Conservation (phyloP, 1,140 invertebrate genomes). For the Zaprionus lachaisei region DNA sequence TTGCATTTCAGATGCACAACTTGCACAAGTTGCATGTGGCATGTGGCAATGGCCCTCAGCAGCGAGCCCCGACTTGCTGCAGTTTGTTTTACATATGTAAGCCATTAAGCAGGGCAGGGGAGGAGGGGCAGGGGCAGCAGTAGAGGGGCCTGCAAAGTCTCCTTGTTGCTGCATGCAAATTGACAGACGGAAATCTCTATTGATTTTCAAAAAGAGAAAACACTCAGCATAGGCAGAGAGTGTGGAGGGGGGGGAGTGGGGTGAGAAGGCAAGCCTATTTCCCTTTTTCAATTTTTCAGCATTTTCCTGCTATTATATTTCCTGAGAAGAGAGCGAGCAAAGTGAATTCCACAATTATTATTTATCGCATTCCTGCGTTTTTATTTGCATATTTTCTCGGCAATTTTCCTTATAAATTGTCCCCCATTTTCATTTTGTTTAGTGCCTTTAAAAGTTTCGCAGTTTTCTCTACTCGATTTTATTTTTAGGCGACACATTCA, state of each 20-base stretch:
- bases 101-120: constrained; percentile 9
- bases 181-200: constrained; percentile 5
- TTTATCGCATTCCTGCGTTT: neutral
- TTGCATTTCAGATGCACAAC: constrained; percentile 25
- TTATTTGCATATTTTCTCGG: constrained; percentile 8
- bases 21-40: constrained; percentile 16
- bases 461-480: neutral
- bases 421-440: neutral
- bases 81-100: constrained; percentile 26
- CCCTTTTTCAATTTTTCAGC: neutral
- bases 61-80: neutral
- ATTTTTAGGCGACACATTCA: constrained; percentile 3
- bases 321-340: neutral
- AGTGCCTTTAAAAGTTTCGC: neutral
- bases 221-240: too few relatives aligned
- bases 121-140: neutral
- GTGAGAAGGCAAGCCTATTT: neutral
- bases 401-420: neutral
- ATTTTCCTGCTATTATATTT: neutral
- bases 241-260: too few relatives aligned
- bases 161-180: neutral
- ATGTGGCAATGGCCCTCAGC: constrained; percentile 36
- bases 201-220: neutral
- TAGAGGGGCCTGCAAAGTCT: neutral
- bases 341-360: neutral